Evolutionary conservation across 1,140 invertebrate genomes (phyloP), one percentile per base, ranked within the genome.

Genomic region (Odontomachus brunneus): DNA sequence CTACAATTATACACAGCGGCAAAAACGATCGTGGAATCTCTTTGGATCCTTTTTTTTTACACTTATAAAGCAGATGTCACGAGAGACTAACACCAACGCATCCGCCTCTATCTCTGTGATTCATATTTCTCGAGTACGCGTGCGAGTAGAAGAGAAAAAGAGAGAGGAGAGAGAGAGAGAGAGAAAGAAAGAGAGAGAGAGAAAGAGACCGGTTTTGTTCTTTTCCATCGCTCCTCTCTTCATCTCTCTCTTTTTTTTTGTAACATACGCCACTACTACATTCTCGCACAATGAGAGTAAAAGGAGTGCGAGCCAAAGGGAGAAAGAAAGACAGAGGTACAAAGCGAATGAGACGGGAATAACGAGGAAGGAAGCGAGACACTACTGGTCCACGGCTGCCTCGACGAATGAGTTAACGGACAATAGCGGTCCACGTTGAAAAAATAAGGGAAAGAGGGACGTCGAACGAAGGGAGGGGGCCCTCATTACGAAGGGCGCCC

Each of bases 401-500:
- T 87, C 88, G 89, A 88, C 90, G 90, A 91, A 91, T 89, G 88
- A 89, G 91, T 91, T 91, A 90, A 88, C 89, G 89, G 86, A 92
- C 91, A 92, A 91, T 91, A 88, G 89, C 87, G 53, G 82, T 85
- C 84, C 76, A 85, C 69, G 88, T 90, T 89, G 86, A 92, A 93
- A 92, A 92, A 92, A 90, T 86, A 91, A 87, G 89, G 88, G 86
- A 88, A 90, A 89, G 89, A 87, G 89, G 85, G 86, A 88, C 73
- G 72, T 74, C 57, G 85, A 57, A 69, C 59, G n/a, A 84, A 60
- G 82, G 85, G 60, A 63, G 89, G 85, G 85, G 88, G 85, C 90
- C 91, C 91, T 94, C 92, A 93, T 94, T 93, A 94, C 91, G 86
- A 91, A 86, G 89, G 90, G 90, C 89, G 90, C 90, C 91, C 91